A percentile compares a stretch with the other conserved stretches of the same genome.
Evolutionary conservation across 2,113 vertebrate species (phyloP).

Genomic region (Cheirogaleus medius): DNA sequence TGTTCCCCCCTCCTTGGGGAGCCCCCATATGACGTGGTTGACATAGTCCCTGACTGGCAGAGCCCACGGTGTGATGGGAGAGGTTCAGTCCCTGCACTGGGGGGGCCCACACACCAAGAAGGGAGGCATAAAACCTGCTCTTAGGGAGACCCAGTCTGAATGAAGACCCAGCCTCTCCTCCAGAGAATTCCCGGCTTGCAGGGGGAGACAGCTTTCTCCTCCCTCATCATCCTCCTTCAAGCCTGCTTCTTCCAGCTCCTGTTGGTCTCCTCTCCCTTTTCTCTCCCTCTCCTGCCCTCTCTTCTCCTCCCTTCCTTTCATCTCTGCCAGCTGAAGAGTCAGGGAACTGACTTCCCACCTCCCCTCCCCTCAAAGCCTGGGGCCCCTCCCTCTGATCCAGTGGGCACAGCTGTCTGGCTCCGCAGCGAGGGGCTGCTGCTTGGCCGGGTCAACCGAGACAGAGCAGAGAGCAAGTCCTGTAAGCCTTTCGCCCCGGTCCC

Average conservation of each 20-base stretch:
- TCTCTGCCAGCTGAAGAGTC: neutral
- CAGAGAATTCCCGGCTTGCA: fast-evolving
- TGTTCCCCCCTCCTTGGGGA: neutral
- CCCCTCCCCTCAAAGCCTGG: neutral
- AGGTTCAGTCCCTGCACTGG: neutral
- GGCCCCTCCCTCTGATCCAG: fast-evolving
- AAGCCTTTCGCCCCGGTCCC: neutral
- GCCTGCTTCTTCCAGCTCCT: neutral
- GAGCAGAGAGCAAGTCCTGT: neutral
- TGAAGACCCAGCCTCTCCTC: neutral
- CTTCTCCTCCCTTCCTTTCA: neutral
- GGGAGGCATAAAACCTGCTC: neutral
- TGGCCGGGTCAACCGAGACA: neutral
- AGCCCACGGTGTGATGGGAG: neutral
- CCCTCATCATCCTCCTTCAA: neutral
- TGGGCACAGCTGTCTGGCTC: neutral
- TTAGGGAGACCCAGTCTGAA: neutral
- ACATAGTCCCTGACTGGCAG: neutral
- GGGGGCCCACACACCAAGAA: neutral
- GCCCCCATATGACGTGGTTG: neutral
- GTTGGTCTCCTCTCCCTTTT: neutral
- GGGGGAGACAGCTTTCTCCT: neutral
- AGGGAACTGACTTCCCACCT: neutral
- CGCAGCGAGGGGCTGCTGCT: neutral
- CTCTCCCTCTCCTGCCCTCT: neutral